phyloP scores from a whole-genome alignment of 2,888 invertebrate genomes.

The Nipponacmea schrenckii region DNA sequence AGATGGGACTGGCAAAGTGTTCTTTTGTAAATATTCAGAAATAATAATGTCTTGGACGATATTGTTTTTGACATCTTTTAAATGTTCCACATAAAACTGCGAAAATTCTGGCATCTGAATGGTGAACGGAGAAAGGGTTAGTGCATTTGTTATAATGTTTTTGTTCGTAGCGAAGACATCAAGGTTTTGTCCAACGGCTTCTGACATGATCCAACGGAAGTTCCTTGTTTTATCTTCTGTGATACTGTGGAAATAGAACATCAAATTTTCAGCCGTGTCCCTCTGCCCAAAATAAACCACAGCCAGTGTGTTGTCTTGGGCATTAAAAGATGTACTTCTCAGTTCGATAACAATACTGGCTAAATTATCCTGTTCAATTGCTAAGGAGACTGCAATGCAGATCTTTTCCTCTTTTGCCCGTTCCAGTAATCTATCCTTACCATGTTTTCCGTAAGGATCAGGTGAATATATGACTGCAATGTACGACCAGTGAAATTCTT shows the following conservation, averaged over 20 bases:
- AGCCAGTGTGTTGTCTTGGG: slow-evolving; percentile 35
- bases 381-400: slow-evolving; percentile 40
- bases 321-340: slow-evolving; percentile 23
- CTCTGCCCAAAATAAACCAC: slow-evolving; percentile 50
- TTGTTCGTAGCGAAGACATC: slow-evolving; percentile 26
- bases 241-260: slow-evolving; percentile 24
- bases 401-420: slow-evolving; percentile 39
- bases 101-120: slow-evolving; percentile 30
- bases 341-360: slow-evolving; percentile 16
- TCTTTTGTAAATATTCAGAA: not conserved
- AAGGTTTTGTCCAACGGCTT: slow-evolving; percentile 40
- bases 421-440: slow-evolving; percentile 30
- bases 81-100: slow-evolving; percentile 14
- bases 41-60: slow-evolving; percentile 8
- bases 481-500: slow-evolving; percentile 46
- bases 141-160: slow-evolving; percentile 34
- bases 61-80: slow-evolving; percentile 8
- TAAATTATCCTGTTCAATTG: not conserved
- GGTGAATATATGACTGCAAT: slow-evolving; percentile 46
- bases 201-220: slow-evolving; percentile 48
- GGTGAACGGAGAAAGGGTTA: slow-evolving; percentile 36
- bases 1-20: not conserved
- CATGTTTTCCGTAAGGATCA: slow-evolving; percentile 41
- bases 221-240: not conserved
- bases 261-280: slow-evolving; percentile 31